Evolutionary conservation across 2,113 vertebrate species (phyloP).

Genomic region (Epinephelus fuscoguttatus): DNA sequence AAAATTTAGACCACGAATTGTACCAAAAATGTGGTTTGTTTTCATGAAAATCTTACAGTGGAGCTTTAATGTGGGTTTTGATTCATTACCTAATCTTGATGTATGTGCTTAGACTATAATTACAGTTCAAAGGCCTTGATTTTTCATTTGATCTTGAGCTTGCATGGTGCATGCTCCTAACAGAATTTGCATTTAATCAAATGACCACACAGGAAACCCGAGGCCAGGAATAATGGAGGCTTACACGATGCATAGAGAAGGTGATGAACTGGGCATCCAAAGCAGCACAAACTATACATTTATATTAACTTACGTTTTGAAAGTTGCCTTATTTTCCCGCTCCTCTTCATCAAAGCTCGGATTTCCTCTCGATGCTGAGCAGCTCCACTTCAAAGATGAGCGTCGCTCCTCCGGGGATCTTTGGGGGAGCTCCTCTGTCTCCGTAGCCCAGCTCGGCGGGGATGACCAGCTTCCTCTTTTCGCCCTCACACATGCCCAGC

Average conservation of each 20-base stretch:
- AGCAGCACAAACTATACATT: background rate
- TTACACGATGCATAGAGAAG: background rate
- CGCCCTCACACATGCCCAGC: slow-evolving; percentile 94
- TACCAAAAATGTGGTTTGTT: background rate
- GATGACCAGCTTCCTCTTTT: slow-evolving; percentile 94
- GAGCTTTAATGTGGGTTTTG: background rate
- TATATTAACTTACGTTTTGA: slow-evolving; percentile 7
- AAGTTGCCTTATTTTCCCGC: background rate
- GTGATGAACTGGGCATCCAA: background rate
- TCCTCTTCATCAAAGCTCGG: slow-evolving; percentile 85
- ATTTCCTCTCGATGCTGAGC: slow-evolving; percentile 89
- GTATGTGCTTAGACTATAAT: background rate
- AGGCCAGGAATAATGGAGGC: background rate
- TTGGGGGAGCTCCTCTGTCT: slow-evolving; percentile 92
- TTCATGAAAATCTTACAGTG: background rate
- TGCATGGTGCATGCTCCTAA: background rate
- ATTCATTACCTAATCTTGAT: background rate
- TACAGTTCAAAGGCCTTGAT: background rate
- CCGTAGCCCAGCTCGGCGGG: slow-evolving; percentile 93
- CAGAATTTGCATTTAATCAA: background rate
- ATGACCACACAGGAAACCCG: background rate
- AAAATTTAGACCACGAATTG: background rate
- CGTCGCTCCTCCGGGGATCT: slow-evolving; percentile 94
- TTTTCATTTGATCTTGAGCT: background rate
- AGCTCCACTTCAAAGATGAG: slow-evolving; percentile 93